phyloP scores from a whole-genome alignment of 1,140 invertebrate genomes.

The Drosophila bifasciata region DNA sequence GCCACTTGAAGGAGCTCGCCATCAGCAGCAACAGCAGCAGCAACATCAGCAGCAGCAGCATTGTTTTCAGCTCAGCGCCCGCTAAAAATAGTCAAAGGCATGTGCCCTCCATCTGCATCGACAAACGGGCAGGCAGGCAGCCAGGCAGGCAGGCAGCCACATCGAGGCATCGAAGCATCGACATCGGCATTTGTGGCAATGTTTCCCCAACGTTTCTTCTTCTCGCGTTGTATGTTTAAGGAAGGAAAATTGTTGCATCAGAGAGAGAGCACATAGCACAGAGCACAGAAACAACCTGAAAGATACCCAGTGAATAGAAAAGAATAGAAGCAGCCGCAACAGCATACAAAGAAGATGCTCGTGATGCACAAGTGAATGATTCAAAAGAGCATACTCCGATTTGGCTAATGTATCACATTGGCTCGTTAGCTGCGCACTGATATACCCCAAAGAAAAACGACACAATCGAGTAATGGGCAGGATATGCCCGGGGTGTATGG shows the following conservation, averaged over 20 bases:
- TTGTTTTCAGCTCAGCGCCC: conserved; percentile 62
- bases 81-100: conserved; percentile 61
- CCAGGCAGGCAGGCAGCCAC: neutral
- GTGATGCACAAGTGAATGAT: no score
- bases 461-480: neutral
- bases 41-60: conserved; percentile 17
- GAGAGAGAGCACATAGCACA: no score
- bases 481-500: no score
- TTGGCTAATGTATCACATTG: no score
- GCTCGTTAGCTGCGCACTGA: neutral
- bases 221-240: neutral
- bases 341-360: no score
- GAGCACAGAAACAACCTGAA: neutral
- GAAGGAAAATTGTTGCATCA: neutral
- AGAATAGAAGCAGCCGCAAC: neutral
- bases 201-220: no score
- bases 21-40: neutral
- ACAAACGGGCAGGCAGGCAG: conserved; percentile 3
- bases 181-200: conserved; percentile 12
- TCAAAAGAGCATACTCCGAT: no score
- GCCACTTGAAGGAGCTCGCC: conserved; percentile 62
- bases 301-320: neutral
- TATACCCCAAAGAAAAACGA: neutral
- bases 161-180: neutral
- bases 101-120: conserved; percentile 55